Evolutionary conservation across 2,888 invertebrate species (phyloP), one percentile per base, ranked within the genome.

Genomic region (Nemotelus nigrinus): DNA sequence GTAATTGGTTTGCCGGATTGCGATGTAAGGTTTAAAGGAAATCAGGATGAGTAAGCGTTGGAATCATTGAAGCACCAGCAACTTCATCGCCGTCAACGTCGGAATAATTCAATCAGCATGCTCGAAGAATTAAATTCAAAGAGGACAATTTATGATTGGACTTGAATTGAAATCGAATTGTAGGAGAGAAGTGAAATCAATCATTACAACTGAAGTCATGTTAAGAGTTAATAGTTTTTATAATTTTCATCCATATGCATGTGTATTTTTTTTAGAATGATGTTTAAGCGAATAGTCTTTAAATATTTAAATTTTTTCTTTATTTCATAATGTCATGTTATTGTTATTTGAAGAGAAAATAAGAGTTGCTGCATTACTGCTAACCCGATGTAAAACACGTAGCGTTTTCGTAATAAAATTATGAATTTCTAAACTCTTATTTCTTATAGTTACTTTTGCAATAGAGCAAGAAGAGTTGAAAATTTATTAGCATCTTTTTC

Each of bases 1-100:
- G 96, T 85, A 96, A 96, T 87, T 96, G 96, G 95, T 92, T 94
- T 0, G 92, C 93, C 0, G 95, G 93, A 1, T 88, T 94, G 25
- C 94, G 94, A 1, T 95, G 95, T 83, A 91, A 91, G 80, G 93
- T 93, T 80, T 88, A 84, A 82, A 70, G 70, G 55, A 58, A 75
- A 76, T 58, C 60, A 58, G 45, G 39, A 55, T 76, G 53, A 25
- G 53, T 6, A 25, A 25, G 25, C 25, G 25, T 25, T 25, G 25
- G 25, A 25, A 25, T 25, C 25, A 25, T 25, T 25, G 25, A 25
- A 25, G 25, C 25, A 25, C 25, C 25, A 25, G 25, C 25, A 25
- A 25, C 25, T 25, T 25, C 25, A 25, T 25, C 25, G 25, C 25
- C 25, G 25, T 25, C 25, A 25, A 25, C 25, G 25, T 25, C 25